Percentiles rank a stretch among this genome's conserved stretches.
Conservation (phyloP, 1,140 invertebrate genomes). For the Lethrus apterus region DNA sequence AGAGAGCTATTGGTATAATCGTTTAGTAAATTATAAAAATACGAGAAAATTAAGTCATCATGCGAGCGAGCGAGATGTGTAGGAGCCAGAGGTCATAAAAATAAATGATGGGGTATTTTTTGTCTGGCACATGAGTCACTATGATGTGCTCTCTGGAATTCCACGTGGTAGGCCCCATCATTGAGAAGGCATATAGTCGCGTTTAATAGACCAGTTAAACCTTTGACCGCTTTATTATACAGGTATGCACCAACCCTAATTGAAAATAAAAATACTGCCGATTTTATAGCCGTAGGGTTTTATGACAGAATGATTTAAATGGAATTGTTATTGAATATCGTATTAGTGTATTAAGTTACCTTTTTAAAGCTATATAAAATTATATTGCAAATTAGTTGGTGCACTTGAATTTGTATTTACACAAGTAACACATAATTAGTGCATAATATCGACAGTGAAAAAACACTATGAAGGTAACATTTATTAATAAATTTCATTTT, state of each 20-base stretch:
- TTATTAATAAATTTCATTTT: no score
- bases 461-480: no score
- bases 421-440: neutral
- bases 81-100: slow-evolving; percentile 10
- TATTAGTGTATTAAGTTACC: no score
- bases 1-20: slow-evolving; percentile 1
- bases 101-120: slow-evolving; percentile 10
- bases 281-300: neutral
- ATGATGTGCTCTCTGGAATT: slow-evolving; percentile 13
- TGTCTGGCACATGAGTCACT: slow-evolving; percentile 7
- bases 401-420: neutral
- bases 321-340: neutral
- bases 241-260: slow-evolving; percentile 18
- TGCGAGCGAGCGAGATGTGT: slow-evolving; percentile 7
- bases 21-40: slow-evolving; percentile 13
- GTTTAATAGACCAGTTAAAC: slow-evolving; percentile 19
- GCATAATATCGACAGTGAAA: neutral
- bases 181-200: slow-evolving; percentile 15
- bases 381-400: no score
- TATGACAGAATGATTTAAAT: neutral
- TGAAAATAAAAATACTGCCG: slow-evolving; percentile 14
- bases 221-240: slow-evolving; percentile 19
- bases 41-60: slow-evolving; percentile 14
- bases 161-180: slow-evolving; percentile 19
- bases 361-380: no score